These are phyloP conservation scores for Pantherophis vulpinus DNA, from an alignment of 2,797 vertebrate species.

Conservation along the genomic window DNA sequence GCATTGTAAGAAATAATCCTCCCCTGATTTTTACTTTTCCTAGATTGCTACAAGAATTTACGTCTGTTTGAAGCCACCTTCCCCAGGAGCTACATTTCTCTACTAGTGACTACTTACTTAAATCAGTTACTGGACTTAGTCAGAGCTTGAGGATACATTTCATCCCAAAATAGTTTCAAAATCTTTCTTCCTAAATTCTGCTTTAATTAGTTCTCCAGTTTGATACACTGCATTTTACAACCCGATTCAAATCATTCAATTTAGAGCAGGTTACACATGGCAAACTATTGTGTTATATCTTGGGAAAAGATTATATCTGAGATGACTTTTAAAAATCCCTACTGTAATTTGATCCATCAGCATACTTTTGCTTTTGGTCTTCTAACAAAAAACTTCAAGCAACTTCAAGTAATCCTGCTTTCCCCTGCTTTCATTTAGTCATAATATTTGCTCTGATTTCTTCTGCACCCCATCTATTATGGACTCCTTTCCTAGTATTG, in stretches of 20 bases:
- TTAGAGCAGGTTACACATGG: background rate
- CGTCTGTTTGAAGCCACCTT: conserved; percentile 65
- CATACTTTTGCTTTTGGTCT: conserved; percentile 60
- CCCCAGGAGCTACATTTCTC: conserved; percentile 47
- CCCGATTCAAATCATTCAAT: conserved; percentile 21
- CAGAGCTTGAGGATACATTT: conserved; percentile 49
- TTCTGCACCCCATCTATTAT: conserved; percentile 62
- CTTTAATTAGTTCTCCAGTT: conserved; percentile 29
- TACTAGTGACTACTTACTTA: conserved; percentile 46
- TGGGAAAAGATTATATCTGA: conserved; percentile 39
- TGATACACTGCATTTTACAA: conserved; percentile 61
- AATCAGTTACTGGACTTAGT: conserved; percentile 49
- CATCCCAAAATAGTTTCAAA: conserved; percentile 52
- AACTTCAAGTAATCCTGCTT: conserved; percentile 76
- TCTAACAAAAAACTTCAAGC: conserved; percentile 75
- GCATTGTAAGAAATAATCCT: conserved; percentile 48
- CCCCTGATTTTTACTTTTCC: conserved; percentile 61
- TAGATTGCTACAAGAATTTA: conserved; percentile 48
- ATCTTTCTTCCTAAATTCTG: conserved; percentile 52
- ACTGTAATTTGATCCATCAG: conserved; percentile 57
- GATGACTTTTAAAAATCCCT: conserved; percentile 52
- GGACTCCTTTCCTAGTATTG: conserved; percentile 55
- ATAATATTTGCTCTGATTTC: conserved; percentile 67
- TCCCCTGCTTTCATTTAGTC: conserved; percentile 71
- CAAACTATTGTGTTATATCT: conserved; percentile 22